Evolutionary conservation across 2,888 invertebrate genomes (phyloP).

Genomic region (Pomacea canaliculata): DNA sequence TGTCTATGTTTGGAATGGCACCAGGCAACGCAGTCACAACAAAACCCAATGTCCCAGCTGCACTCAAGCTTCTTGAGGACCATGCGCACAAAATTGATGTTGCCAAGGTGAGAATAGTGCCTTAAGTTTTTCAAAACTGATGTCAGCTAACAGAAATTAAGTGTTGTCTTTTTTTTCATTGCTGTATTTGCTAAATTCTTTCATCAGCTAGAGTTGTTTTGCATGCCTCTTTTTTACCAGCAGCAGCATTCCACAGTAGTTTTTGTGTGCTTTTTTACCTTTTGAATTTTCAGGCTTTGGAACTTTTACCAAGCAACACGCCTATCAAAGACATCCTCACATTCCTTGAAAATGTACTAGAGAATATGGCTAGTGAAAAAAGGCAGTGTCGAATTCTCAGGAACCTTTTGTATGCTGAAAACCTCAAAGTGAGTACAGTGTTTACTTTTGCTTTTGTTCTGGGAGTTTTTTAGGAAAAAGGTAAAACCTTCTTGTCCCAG

Average conservation of each 20-base stretch:
- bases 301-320: conserved; percentile 85
- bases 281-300: conserved; percentile 74
- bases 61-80: conserved; percentile 84
- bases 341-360: conserved; percentile 79
- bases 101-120: conserved; percentile 74
- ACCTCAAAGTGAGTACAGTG: conserved; percentile 77
- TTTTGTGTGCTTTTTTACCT: background rate
- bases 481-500: no score
- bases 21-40: conserved; percentile 60
- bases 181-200: no score
- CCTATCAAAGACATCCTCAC: conserved; percentile 79
- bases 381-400: conserved; percentile 83
- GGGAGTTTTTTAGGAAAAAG: no score
- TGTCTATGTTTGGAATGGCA: conserved; percentile 65
- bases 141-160: background rate
- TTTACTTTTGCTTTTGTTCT: background rate
- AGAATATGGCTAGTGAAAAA: conserved; percentile 82
- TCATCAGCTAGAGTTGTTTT: no score
- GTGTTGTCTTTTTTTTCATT: no score
- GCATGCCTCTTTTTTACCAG: no score
- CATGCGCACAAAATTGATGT: conserved; percentile 89
- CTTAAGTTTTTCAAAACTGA: background rate
- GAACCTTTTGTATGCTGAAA: conserved; percentile 87
- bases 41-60: conserved; percentile 83
- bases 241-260: no score